Evolutionary conservation across 2,113 vertebrate genomes (phyloP), one percentile per base, ranked within the genome.

Genomic region (Ptilonorhynchus violaceus): DNA sequence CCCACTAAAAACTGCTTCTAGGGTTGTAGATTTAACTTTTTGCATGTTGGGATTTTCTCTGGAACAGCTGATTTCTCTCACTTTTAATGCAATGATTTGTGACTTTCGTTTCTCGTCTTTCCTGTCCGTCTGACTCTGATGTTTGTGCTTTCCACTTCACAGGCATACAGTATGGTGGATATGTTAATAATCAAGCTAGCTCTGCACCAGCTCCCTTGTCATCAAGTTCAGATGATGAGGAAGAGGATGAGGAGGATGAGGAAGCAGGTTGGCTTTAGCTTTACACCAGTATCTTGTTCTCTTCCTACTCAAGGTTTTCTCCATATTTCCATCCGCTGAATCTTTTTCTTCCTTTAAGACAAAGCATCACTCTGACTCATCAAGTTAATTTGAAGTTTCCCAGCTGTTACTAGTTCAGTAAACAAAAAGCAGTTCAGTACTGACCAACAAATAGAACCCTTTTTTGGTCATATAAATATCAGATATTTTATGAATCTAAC

Each of bases 251-350:
- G 96, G 98, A 98, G 98, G 98, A 98, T 99, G 99, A 99, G 99
- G 99, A 99, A 99, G 99, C 99, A 99, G 99, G 99, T 99, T 99
- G 99, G 99, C 99, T 99, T 98, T 98, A 98, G 98, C 98, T 99
- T 98, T 99, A 98, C 98, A 98, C 97, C 82, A 97, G 97, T 98
- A 94, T 97, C 95, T 97, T 95, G 64, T 93, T 97, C 90, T 97
- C 95, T 97, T 96, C 91, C 90, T 97, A 53, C 85, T 95, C 77
- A 88, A 80, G 42, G 95, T 94, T 94, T 92, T 53, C 63, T 92
- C 89, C 89, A 1, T 87, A 67, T 97, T 94, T 97, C 79, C 53
- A 80, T 75, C 85, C 55, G 68, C 13, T 94, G 66, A 75, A 90
- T 88, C 56, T 52, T 64, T 50, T 74, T 83, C 55, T 91, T 79